Conservation (phyloP, 2,888 invertebrate genomes). For the Pyrrhia umbra region DNA sequence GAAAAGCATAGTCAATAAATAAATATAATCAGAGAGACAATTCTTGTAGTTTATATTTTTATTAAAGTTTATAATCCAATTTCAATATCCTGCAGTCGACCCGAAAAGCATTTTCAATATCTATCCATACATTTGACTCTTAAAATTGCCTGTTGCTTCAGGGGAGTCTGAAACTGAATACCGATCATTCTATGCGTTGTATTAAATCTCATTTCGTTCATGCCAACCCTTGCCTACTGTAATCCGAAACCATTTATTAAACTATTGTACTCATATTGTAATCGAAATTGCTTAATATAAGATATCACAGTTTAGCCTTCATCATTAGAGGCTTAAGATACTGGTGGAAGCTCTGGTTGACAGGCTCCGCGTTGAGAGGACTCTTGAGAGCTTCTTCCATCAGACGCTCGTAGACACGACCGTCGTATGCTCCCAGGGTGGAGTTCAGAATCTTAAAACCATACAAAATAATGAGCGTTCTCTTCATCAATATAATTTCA, state of each 20-base stretch:
- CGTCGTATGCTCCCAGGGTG: slow-evolving; percentile 95
- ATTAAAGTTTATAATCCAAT: too few relatives aligned
- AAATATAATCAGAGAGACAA: too few relatives aligned
- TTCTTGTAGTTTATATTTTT: too few relatives aligned
- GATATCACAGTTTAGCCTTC: slow-evolving; percentile 91
- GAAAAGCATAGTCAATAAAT: too few relatives aligned
- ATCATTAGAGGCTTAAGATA: slow-evolving; percentile 93
- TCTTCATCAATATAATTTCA: too few relatives aligned
- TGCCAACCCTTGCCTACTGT: background rate
- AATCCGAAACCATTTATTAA: slow-evolving; percentile 22
- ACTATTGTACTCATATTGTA: background rate
- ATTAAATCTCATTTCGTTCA: background rate
- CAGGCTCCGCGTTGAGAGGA: slow-evolving; percentile 94
- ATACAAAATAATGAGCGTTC: background rate
- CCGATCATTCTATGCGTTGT: background rate
- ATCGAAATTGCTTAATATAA: slow-evolving; percentile 6
- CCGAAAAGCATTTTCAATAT: too few relatives aligned
- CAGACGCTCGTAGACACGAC: slow-evolving; percentile 95
- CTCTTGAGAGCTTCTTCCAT: slow-evolving; percentile 95
- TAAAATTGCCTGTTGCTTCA: too few relatives aligned
- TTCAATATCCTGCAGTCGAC: too few relatives aligned
- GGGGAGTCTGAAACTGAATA: too few relatives aligned
- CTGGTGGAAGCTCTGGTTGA: slow-evolving; percentile 93
- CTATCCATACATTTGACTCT: too few relatives aligned
- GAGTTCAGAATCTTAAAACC: slow-evolving; percentile 88